Conservation (phyloP, 2,113 vertebrate species). For the Halichoeres trimaculatus region DNA sequence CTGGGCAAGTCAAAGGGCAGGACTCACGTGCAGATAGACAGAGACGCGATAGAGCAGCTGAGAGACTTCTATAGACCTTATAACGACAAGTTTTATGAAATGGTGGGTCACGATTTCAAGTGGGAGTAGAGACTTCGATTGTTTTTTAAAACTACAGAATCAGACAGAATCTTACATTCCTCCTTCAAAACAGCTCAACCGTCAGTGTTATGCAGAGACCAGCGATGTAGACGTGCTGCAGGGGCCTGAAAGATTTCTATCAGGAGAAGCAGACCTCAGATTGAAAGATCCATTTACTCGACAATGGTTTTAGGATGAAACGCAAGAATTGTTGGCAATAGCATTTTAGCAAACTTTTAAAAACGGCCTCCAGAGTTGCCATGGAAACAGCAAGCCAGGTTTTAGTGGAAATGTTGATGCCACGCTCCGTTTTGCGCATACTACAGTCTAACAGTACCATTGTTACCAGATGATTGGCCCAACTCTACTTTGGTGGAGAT, state of each 20-base stretch:
- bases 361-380: too few species aligned
- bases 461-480: too few species aligned
- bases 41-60: slow-evolving; percentile 92
- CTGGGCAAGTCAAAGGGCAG: slow-evolving; percentile 95
- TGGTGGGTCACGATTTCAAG: slow-evolving; percentile 93
- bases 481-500: too few species aligned
- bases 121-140: slow-evolving; percentile 85
- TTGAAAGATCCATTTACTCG: too few species aligned
- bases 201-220: not conserved
- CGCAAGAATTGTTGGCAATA: too few species aligned
- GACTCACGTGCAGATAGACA: slow-evolving; percentile 93
- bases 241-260: not conserved
- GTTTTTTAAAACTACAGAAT: slow-evolving; percentile 13
- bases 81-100: slow-evolving; percentile 94
- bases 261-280: not conserved
- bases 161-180: slow-evolving; percentile 31
- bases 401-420: too few species aligned
- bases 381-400: too few species aligned
- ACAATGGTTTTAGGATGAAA: too few species aligned
- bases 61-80: slow-evolving; percentile 94
- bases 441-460: too few species aligned
- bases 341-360: too few species aligned
- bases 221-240: not conserved
- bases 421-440: too few species aligned
- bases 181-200: slow-evolving; percentile 17